Base-by-base conservation (phyloP, 2,113 vertebrate species). In the Megaceryle maxima region DNA sequence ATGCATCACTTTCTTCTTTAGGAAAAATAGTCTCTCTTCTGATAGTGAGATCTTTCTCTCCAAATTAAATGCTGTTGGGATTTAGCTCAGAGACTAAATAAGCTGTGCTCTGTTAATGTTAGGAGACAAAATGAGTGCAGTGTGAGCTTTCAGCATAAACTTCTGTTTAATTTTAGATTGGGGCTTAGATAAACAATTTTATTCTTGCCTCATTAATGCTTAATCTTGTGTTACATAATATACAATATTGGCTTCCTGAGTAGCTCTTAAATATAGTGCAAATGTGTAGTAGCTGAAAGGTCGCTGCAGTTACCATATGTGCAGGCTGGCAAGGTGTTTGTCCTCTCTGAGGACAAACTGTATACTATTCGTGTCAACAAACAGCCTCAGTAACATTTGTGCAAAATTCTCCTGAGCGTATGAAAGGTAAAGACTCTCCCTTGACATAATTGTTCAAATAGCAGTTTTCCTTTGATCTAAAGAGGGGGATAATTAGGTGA, bases 141-240 rank as follows among this genome's bases (percentile, higher is more conserved):
- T 9, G 44, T 69, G 87, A 88, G 64, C 66, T 76, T 92, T 94
- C 87, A 96, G 94, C 94, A 68, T 87, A 60, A 92, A 95, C 93
- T 95, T 96, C 79, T 97, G 94, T 95, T 97, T 97, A 95, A 96
- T 94, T 97, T 97, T 80, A 94, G 96, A 90, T 96, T 69, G 92
- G 70, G 92, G 79, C 68, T 97, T 96, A 96, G 95, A 96, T 97
- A 97, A 98, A 97, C 91, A 97, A 18, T 95, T 96, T 95, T 72
- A 90, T 93, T 97, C 96, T 94, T 95, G 92, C 92, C 84, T 97
- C 92, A 90, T 97, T 97, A 97, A 95, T 95, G 92, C 97, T 96
- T 97, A 95, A 95, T 96, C 95, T 97, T 62, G 75, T 92, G 85
- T 98, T 98, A 93, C 88, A 68, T 97, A 98, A 97, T 93, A 70